Base-by-base conservation (phyloP, 2,888 invertebrate genomes). In the Dynastes hyllus region DNA sequence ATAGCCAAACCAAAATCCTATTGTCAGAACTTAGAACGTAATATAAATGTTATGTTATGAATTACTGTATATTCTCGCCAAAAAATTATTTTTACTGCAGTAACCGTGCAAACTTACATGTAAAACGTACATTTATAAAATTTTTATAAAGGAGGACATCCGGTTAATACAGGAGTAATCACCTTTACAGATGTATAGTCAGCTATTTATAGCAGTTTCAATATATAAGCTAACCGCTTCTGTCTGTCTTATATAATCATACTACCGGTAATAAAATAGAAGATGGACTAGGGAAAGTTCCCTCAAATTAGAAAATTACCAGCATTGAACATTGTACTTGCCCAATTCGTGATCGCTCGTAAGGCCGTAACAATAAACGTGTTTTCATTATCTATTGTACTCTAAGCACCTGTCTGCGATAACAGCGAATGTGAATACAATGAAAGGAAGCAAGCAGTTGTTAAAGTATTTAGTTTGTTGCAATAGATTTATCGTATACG, bases 311-410 rank as follows among this genome's bases (percentile, higher is more conserved):
- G 53, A 53, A 53, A 53, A 53, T 53, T 53, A 53, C 53, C 0
- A 53, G 11, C 53, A 53, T n/a, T 16, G n/a, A 16, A 53, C 16
- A n/a, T 16, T 16, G 53, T 53, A 13, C 16, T 53, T 53, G 53
- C 53, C 53, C 53, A 53, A 53, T 53, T 53, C 53, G 16, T 6
- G 8, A 53, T 16, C 53, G 16, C 5, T n/a, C n/a, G 16, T 16
- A n/a, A 53, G 53, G n/a, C 53, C 16, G 16, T 53, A 53, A 13
- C 16, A n/a, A n/a, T 16, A 16, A 40, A 37, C 5, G 66, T 71
- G 29, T 71, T 32, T 55, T 37, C 70, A 71, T 71, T 71, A 71
- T 71, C 29, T 55, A 71, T 71, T 71, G 70, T 71, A 16, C 40
- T 53, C 55, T 29, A 27, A 32, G 55, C 55, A 71, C 70, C 70